These are phyloP conservation scores for Magallana gigas DNA, from an alignment of 1,140 invertebrate genomes.

Conservation along the genomic window DNA sequence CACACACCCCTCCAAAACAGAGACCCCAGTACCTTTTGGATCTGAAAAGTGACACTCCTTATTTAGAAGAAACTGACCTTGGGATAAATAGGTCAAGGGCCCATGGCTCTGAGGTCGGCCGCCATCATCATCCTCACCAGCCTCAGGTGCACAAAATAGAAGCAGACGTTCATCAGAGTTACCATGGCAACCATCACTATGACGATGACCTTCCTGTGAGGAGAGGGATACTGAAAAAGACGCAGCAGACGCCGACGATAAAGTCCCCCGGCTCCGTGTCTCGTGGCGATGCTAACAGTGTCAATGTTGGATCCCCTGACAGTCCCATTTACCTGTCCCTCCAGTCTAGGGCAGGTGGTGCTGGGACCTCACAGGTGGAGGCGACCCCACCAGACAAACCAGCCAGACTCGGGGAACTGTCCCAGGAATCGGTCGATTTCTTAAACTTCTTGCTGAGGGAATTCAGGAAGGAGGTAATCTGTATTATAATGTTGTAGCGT, in stretches of 20 bases:
- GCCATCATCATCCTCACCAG: neutral
- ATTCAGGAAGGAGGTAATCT: slow-evolving; percentile 18
- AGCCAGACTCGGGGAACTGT: neutral
- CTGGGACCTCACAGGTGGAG: neutral
- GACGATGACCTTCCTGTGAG: slow-evolving; percentile 13
- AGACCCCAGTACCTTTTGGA: neutral
- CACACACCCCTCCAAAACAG: neutral
- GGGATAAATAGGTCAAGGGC: neutral
- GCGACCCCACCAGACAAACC: neutral
- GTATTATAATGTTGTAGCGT: no score
- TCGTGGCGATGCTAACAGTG: neutral
- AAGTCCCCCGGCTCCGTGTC: slow-evolving; percentile 5
- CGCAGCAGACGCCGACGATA: neutral
- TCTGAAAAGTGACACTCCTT: slow-evolving; percentile 14
- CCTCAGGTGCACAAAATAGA: neutral
- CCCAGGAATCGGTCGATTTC: slow-evolving; percentile 1
- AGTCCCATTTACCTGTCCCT: slow-evolving; percentile 16
- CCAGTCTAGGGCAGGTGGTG: neutral
- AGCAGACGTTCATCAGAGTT: slow-evolving; percentile 1
- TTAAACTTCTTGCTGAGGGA: slow-evolving; percentile 8
- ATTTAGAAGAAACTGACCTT: slow-evolving; percentile 2
- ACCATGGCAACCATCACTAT: slow-evolving; percentile 28
- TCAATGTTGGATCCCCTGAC: neutral
- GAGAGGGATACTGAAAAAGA: slow-evolving; percentile 30
- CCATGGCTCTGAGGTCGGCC: neutral